Evolutionary conservation across 2,113 vertebrate genomes (phyloP).

Genomic region (Sebastes fasciatus): DNA sequence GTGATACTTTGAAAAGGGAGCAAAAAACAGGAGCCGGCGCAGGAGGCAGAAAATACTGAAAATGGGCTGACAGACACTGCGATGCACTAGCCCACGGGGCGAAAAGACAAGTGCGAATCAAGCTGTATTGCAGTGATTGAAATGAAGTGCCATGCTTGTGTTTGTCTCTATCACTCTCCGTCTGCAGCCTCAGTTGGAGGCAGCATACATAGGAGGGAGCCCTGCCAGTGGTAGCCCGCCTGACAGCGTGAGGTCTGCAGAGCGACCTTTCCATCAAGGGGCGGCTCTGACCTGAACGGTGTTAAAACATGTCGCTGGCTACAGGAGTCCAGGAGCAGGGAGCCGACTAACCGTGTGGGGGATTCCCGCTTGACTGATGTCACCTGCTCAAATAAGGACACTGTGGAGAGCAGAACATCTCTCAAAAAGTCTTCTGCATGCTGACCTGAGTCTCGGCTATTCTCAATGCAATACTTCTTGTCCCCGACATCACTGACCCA

Average conservation of each 20-base stretch:
- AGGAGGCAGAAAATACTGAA: conserved; percentile 1
- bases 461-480: background rate
- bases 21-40: background rate
- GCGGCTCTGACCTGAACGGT: conserved; percentile 35
- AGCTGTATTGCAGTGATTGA: conserved; percentile 29
- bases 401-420: background rate
- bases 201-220: background rate
- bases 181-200: conserved; percentile 29
- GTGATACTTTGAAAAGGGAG: background rate
- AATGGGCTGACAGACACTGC: background rate
- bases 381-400: conserved; percentile 16
- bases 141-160: conserved; percentile 31
- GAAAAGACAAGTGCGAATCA: conserved; percentile 25
- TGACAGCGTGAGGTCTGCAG: conserved; percentile 49
- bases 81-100: background rate
- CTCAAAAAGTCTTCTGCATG: background rate
- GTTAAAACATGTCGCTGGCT: conserved; percentile 53
- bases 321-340: conserved; percentile 17
- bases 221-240: conserved; percentile 24
- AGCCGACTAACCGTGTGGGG: conserved; percentile 15
- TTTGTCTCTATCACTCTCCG: conserved; percentile 21
- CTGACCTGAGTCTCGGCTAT: background rate
- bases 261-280: conserved; percentile 55
- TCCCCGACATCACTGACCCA: background rate
- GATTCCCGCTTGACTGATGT: conserved; percentile 29